Evolutionary conservation across 1,140 invertebrate genomes (phyloP), one percentile per base, ranked within the genome.

Genomic region (Drosophila hydei): DNA sequence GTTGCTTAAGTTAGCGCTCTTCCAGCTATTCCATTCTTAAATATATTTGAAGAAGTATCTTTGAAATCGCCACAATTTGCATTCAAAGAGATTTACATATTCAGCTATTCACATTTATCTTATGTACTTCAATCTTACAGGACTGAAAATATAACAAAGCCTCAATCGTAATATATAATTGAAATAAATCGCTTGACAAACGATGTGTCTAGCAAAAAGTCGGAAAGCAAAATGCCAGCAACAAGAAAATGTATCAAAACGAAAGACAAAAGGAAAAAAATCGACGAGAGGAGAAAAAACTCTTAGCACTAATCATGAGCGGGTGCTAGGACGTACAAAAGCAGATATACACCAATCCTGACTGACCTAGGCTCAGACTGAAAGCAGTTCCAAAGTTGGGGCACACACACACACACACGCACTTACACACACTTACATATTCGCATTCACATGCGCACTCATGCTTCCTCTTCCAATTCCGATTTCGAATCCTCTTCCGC

Each of bases 101-200:
- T 40, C n/a, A 9, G 14, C n/a, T 16, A 8, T 55, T 50, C 12
- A 42, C 33, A 59, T 45, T 25, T 48, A 21, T 19, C 25, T 3
- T 14, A 30, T 38, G 45, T 23, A 50, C 52, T 59, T 65, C 51
- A 54, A 55, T 52, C 48, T 16, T 6, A 2, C 8, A 23, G n/a
- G 4, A 30, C n/a, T 18, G 54, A 23, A 50, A 30, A 56, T 63
- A 56, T 67, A 70, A 63, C 45, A 70, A 63, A 51, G 43, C 43
- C 40, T 63, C 43, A 70, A 70, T 65, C 38, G 43, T 6, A 36
- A 36, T 59, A 54, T 48, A 80, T 85, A 87, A 87, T 87, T 87
- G 83, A 87, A 87, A 87, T 88, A 87, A 87, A 88, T 87, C 83
- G 83, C 52, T 63, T 78, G 77, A 81, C 77, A 87, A 87, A 78